Base-by-base conservation (phyloP, 2,888 invertebrate genomes). In the Xestia rhomboidea region DNA sequence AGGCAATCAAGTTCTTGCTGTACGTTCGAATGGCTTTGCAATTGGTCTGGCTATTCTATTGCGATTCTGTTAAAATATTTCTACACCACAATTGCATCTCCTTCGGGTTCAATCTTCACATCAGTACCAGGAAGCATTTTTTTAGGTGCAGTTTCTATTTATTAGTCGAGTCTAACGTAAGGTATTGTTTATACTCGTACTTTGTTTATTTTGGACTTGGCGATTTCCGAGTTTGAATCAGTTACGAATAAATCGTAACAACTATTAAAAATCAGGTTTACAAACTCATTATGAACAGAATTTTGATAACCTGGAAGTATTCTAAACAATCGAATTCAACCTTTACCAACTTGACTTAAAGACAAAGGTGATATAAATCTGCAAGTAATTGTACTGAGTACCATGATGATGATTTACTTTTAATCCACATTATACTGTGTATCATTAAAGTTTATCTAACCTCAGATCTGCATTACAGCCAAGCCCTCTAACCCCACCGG, bases 371-470 rank as follows among this genome's bases (percentile, higher is more conserved):
- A n/a, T 54, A 46, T 41, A 41, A n/a, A 76, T 24, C 24, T 73
- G 18, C 70, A 67, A 24, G 21, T 49, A 62, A 73, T 73, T 80
- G 34, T 34, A 30, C 18, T 34, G 21, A 38, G 63, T 24, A 38
- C 24, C 41, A 44, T 44, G 3, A 51, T 71, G 30, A 21, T n/a
- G 24, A 27, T 72, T 49, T 27, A 11, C 24, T 77, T 81, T 81
- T 38, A n/a, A 46, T 75, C 11, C 44, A 54, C 49, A 54, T n/a
- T n/a, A n/a, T n/a, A 41, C 24, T 63, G 18, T 63, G 30, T n/a
- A n/a, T n/a, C 11, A 38, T 38, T 63, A 38, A 74, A 27, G 30
- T 82, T 69, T 81, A 84, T 84, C 81, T 70, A 13, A 81, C 81
- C 34, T 73, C 21, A 62, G 27, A 81, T 72, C 81, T 62, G 18